Conservation (phyloP, 1,140 invertebrate species). For the Ptiloglossa arizonensis region DNA sequence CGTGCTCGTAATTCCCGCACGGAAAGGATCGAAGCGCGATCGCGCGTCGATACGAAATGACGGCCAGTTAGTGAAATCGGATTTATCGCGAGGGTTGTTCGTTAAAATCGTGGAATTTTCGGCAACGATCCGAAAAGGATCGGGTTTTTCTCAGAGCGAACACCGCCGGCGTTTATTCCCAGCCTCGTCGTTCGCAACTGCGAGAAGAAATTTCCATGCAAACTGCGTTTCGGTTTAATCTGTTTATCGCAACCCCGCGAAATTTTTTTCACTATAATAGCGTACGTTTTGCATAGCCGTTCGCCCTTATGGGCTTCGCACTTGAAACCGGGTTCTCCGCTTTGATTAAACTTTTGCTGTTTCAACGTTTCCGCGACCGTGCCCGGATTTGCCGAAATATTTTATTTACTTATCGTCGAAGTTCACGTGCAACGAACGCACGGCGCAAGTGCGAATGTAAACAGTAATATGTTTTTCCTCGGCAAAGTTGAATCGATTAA, state of each 20-base stretch:
- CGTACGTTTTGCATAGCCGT: slow-evolving; percentile 4
- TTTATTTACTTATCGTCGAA: neutral
- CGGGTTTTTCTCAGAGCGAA: neutral
- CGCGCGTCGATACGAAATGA: no score
- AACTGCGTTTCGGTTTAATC: slow-evolving; percentile 28
- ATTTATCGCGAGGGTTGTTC: neutral
- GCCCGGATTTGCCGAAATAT: neutral
- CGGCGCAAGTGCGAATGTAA: no score
- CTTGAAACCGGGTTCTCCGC: neutral
- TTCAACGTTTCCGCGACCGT: neutral
- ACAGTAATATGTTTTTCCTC: neutral
- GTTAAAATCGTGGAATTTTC: slow-evolving; percentile 3
- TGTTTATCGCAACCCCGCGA: slow-evolving; percentile 14
- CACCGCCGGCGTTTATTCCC: no score
- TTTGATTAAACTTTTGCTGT: slow-evolving; percentile 14
- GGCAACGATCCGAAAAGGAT: neutral
- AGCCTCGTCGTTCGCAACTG: neutral
- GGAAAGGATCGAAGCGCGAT: no score
- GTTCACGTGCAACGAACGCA: neutral
- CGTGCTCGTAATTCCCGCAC: neutral
- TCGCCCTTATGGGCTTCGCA: neutral
- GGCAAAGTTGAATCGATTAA: slow-evolving; percentile 4
- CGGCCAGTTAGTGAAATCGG: neutral
- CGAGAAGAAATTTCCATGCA: slow-evolving; percentile 38
- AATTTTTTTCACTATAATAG: slow-evolving; percentile 29